Evolutionary conservation across 2,888 invertebrate species (phyloP), one percentile per base, ranked within the genome.

Genomic region (Ormyrus thymus): DNA sequence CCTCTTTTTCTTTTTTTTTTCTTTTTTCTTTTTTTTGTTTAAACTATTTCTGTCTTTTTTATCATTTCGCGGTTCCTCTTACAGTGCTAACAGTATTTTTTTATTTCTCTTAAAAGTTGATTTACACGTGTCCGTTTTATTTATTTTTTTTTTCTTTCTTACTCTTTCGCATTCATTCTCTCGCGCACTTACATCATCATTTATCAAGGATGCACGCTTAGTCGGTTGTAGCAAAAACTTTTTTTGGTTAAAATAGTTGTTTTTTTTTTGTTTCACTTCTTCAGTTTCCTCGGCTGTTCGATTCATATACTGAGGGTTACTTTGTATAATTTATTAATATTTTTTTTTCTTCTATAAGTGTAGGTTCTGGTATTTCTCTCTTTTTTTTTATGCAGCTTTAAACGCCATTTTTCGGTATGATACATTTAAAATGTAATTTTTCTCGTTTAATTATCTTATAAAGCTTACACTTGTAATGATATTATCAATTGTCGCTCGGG

Each of bases 211-310:
- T 87, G 87, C 87, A 85, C 85, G 86, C 85, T 29, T 88, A 87
- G 84, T 88, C 83, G 83, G 85, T 88, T 87, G 89, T 89, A 89
- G 89, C 88, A 89, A 89, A 89, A 89, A 88, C 87, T 87, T 87
- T 86, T 70, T 85, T 86, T 88, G 88, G 86, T 87, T 89, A 89
- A 89, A 89, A 89, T 89, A 89, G 89, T 88, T 84, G 81, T 83
- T 83, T 86, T 82, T 82, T 83, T 84, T 84, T 84, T 84, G 84
- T 82, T 29, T 4, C 29, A 29, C 83, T 85, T 84, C 86, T 85
- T 84, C 83, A 45, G 15, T 45, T 11, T 62, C 13, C 6, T 51
- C 29, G 0, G 7, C 59, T 11, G 51, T 71, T 76, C 11, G 15
- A 72, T 11, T 56, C 83, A 84, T 29, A 29, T 84, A 84, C 84